Evolutionary conservation across 2,797 vertebrate genomes (phyloP).

Genomic region (Triplophysa yarkandensis): DNA sequence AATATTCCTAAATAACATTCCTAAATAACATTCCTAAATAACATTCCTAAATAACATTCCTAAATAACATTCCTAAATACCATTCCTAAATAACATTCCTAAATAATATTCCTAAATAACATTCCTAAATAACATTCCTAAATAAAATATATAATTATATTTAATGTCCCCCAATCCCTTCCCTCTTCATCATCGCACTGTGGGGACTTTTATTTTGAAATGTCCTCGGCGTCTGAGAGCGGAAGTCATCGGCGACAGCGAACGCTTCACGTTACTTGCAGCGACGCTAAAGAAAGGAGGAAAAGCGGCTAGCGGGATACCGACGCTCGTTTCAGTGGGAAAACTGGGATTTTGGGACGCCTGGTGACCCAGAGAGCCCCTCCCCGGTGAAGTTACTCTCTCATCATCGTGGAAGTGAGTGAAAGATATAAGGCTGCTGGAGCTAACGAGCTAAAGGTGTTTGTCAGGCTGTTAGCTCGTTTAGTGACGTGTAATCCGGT

Average conservation of each 20-base stretch:
- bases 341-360: neutral
- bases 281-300: constrained; percentile 56
- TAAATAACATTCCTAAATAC: too few relatives aligned
- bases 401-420: constrained; percentile 46
- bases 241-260: constrained; percentile 51
- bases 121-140: too few relatives aligned
- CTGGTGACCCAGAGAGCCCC: neutral
- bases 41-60: too few relatives aligned
- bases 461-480: constrained; percentile 24
- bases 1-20: too few relatives aligned
- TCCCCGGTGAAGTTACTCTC: constrained; percentile 4
- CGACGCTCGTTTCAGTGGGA: constrained; percentile 22
- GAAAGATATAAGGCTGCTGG: constrained; percentile 24
- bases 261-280: constrained; percentile 56
- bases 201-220: constrained; percentile 55
- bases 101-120: too few relatives aligned
- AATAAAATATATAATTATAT: too few relatives aligned
- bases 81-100: too few relatives aligned
- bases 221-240: constrained; percentile 33
- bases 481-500: constrained; percentile 4
- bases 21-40: too few relatives aligned
- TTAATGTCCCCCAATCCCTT: too few relatives aligned
- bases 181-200: neutral
- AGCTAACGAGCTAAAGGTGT: constrained; percentile 44
- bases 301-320: constrained; percentile 38